Conservation (phyloP, 2,113 vertebrate species). For the Oriolus oriolus region DNA sequence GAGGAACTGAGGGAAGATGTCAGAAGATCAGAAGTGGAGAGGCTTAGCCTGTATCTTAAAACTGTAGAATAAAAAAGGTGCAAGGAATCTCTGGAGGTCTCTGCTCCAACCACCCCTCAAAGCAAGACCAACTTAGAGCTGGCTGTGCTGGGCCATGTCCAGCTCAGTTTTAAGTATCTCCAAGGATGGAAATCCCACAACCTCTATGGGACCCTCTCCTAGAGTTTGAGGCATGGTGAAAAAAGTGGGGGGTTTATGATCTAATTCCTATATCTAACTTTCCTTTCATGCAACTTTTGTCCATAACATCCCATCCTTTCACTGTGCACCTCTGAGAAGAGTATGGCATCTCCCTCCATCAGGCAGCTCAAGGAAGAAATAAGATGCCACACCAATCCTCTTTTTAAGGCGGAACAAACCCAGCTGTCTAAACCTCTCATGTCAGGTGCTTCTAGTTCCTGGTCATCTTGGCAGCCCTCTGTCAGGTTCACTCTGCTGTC, state of each 20-base stretch:
- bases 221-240: not conserved
- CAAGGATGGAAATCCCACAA: not conserved
- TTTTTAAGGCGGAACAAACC: not conserved
- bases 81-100: not conserved
- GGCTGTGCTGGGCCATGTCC: not conserved
- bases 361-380: not conserved
- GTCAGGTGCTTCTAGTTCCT: not conserved
- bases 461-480: not conserved
- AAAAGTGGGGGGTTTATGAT: not conserved
- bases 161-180: not conserved
- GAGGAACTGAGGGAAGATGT: not conserved
- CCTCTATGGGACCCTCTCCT: not conserved
- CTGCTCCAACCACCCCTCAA: not conserved
- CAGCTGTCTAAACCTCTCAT: not conserved
- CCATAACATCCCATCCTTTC: not conserved
- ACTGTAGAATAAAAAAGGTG: not conserved
- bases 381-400: not conserved
- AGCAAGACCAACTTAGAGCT: not conserved
- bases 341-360: not conserved
- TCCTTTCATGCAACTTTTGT: not conserved
- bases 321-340: not conserved
- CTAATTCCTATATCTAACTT: not conserved
- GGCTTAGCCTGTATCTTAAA: not conserved
- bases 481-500: not conserved
- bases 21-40: not conserved